These are phyloP conservation scores for Probosciger aterrimus DNA, from an alignment of 2,113 vertebrate genomes.

Conservation along the genomic window DNA sequence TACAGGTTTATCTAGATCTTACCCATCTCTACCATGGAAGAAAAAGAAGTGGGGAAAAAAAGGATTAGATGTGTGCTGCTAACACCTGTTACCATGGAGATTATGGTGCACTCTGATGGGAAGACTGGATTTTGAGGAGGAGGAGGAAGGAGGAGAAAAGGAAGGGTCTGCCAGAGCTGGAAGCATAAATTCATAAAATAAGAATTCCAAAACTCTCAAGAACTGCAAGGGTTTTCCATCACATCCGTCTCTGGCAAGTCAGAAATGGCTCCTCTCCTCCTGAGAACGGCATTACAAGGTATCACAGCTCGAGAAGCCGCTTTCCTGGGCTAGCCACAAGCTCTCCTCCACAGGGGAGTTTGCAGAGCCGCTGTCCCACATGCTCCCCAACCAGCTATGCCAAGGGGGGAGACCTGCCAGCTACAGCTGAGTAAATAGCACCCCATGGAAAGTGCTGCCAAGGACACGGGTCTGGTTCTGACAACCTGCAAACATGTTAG, in stretches of 20 bases:
- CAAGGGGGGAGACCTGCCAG: background rate
- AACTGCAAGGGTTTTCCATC: background rate
- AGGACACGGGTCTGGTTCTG: background rate
- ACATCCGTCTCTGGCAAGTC: background rate
- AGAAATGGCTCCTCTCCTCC: background rate
- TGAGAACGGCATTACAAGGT: background rate
- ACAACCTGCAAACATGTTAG: background rate
- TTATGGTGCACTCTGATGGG: constrained; percentile 16
- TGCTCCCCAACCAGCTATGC: fast-evolving
- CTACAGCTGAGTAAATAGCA: background rate
- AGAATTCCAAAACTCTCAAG: constrained; percentile 32
- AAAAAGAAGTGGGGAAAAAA: background rate
- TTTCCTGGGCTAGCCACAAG: background rate
- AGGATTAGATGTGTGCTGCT: background rate
- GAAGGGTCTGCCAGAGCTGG: constrained; percentile 25
- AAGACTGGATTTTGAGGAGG: constrained; percentile 43
- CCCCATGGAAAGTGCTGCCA: background rate
- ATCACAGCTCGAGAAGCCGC: background rate
- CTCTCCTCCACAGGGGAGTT: background rate
- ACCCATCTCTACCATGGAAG: background rate
- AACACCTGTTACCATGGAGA: constrained; percentile 67
- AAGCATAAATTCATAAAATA: constrained; percentile 62
- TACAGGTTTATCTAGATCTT: background rate
- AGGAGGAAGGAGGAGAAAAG: constrained; percentile 1
- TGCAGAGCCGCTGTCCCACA: background rate